Evolutionary conservation across 2,888 invertebrate genomes (phyloP).

Genomic region (Aethes cnicana): DNA sequence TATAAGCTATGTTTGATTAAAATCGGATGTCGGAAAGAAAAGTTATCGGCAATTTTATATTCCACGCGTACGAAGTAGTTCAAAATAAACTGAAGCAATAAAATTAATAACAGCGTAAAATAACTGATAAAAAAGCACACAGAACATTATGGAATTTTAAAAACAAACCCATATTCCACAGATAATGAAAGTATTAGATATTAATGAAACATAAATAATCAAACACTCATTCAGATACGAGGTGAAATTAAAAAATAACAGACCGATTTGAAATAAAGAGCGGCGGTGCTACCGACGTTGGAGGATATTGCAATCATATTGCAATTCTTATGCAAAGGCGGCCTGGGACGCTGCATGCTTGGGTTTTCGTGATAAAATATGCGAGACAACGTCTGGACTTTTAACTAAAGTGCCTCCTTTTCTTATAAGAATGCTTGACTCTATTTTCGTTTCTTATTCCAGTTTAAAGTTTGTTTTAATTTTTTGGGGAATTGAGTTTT

Average conservation of each 20-base stretch:
- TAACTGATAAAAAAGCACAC: too few relatives aligned
- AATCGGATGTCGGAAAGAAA: too few relatives aligned
- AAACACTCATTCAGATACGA: neutral
- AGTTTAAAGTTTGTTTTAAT: neutral
- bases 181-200: neutral
- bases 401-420: neutral
- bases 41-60: too few relatives aligned
- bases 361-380: constrained; percentile 11
- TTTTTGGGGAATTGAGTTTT: too few relatives aligned
- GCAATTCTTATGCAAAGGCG: constrained; percentile 15
- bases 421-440: neutral
- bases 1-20: too few relatives aligned
- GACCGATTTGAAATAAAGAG: neutral
- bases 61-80: too few relatives aligned
- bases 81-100: too few relatives aligned
- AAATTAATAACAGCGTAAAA: too few relatives aligned
- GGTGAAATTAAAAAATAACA: constrained; percentile 8
- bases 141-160: too few relatives aligned
- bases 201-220: constrained; percentile 1
- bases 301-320: neutral
- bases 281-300: neutral
- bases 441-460: neutral
- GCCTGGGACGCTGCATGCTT: constrained; percentile 6
- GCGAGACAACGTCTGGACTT: constrained; percentile 7
- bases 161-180: neutral